These are phyloP conservation scores for Caenorhabditis tropicalis DNA, from an alignment of 1,140 invertebrate genomes.

Conservation along the genomic window DNA sequence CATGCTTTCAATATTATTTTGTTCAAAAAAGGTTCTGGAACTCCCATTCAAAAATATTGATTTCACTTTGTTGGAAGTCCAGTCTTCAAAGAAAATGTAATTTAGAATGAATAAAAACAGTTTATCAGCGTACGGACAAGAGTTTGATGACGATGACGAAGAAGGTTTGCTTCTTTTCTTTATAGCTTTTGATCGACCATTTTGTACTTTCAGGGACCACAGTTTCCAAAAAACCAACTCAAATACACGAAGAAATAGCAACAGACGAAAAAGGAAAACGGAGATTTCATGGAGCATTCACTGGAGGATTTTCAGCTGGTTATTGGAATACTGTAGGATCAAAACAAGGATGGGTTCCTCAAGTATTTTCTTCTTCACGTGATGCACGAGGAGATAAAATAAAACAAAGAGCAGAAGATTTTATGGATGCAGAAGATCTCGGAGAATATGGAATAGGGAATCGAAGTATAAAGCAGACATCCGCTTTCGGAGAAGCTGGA, in stretches of 20 bases:
- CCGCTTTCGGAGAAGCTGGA: slow-evolving; percentile 77
- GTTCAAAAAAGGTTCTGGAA: neutral
- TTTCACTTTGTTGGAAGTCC: too few species aligned
- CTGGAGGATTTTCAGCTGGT: slow-evolving; percentile 96
- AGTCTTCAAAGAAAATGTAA: neutral
- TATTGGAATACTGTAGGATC: slow-evolving; percentile 96
- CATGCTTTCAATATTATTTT: neutral
- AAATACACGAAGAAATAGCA: slow-evolving; percentile 87
- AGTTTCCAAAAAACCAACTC: slow-evolving; percentile 79
- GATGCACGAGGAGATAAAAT: slow-evolving; percentile 75
- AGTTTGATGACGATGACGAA: slow-evolving; percentile 69
- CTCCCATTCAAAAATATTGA: neutral
- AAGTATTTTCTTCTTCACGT: slow-evolving; percentile 88
- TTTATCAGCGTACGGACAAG: slow-evolving; percentile 65
- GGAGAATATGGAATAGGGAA: slow-evolving; percentile 94
- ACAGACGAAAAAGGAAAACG: slow-evolving; percentile 87
- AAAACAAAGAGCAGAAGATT: slow-evolving; percentile 84
- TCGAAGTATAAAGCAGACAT: slow-evolving; percentile 80
- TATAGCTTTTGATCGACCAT: neutral
- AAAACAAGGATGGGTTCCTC: slow-evolving; percentile 91
- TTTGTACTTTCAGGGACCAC: slow-evolving; percentile 25
- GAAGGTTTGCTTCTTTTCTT: slow-evolving; percentile 55
- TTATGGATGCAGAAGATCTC: slow-evolving; percentile 95
- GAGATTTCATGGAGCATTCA: slow-evolving; percentile 98
- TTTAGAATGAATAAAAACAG: slow-evolving; percentile 37